phyloP scores from a whole-genome alignment of 2,888 invertebrate genomes.

The Zeuzera pyrina region DNA sequence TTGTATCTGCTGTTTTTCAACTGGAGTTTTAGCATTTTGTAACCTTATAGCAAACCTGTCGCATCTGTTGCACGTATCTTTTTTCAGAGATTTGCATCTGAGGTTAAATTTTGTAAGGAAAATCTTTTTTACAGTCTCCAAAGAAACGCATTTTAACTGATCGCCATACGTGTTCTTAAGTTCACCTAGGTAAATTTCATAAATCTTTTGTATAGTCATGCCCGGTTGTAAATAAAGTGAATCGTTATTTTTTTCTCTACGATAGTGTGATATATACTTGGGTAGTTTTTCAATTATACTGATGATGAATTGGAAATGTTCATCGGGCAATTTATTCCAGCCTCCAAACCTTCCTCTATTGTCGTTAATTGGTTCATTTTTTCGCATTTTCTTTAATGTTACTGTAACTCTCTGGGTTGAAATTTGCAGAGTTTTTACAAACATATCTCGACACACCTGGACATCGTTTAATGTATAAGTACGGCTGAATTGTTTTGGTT shows the following conservation, averaged over 20 bases:
- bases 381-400: neutral
- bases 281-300: neutral
- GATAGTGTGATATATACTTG: neutral
- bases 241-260: neutral
- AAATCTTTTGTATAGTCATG: neutral
- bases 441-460: neutral
- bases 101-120: constrained; percentile 13
- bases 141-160: no score
- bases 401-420: neutral
- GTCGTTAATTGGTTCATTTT: neutral
- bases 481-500: neutral
- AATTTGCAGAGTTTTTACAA: neutral
- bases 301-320: neutral
- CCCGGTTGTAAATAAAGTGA: neutral
- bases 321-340: neutral
- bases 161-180: no score
- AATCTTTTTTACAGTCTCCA: constrained; percentile 10
- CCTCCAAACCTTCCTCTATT: neutral
- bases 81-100: no score
- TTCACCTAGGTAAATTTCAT: neutral
- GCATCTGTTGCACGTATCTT: constrained; percentile 14
- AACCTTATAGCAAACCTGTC: constrained; percentile 8
- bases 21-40: constrained; percentile 10
- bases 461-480: neutral
- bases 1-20: neutral